Evolutionary conservation across 2,113 vertebrate species (phyloP).

Genomic region (Seriola dumerili): DNA sequence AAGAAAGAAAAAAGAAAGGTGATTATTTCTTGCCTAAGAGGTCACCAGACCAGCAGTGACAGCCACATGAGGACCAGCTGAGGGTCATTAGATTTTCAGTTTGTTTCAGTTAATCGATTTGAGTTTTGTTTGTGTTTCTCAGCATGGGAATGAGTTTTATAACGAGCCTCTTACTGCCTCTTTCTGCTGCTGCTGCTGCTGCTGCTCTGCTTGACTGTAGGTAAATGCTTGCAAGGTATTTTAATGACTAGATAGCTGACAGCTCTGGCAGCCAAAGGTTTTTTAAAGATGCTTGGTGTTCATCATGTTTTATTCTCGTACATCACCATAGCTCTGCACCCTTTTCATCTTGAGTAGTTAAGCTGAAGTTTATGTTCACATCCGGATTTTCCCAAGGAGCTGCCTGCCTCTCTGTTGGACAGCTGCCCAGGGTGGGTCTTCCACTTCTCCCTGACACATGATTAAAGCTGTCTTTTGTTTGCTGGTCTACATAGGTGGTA

Average conservation of each 20-base stretch:
- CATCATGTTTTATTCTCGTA: background rate
- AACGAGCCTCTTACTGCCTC: background rate
- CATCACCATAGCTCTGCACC: constrained; percentile 16
- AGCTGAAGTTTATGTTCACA: constrained; percentile 41
- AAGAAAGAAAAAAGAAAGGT: no score
- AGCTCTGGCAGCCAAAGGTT: background rate
- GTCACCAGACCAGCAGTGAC: constrained; percentile 83
- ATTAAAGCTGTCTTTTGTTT: constrained; percentile 64
- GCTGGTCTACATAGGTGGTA: constrained; percentile 25
- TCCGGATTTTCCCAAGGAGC: constrained; percentile 58
- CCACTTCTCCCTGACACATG: constrained; percentile 55
- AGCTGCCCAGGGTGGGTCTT: constrained; percentile 70
- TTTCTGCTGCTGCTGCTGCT: constrained; percentile 1
- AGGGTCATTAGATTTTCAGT: constrained; percentile 82
- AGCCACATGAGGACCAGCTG: constrained; percentile 91
- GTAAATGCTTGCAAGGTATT: constrained; percentile 27
- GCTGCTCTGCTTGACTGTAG: background rate
- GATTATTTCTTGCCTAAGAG: constrained; percentile 20
- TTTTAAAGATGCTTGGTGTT: constrained; percentile 15
- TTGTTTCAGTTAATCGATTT: constrained; percentile 53
- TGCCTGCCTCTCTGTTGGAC: constrained; percentile 58
- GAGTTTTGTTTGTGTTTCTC: background rate
- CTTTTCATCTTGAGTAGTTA: background rate
- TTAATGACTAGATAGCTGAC: constrained; percentile 18
- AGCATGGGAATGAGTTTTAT: background rate